Base-by-base conservation (phyloP, 2,797 vertebrate species). In the Enteromius afrohamiltoni region DNA sequence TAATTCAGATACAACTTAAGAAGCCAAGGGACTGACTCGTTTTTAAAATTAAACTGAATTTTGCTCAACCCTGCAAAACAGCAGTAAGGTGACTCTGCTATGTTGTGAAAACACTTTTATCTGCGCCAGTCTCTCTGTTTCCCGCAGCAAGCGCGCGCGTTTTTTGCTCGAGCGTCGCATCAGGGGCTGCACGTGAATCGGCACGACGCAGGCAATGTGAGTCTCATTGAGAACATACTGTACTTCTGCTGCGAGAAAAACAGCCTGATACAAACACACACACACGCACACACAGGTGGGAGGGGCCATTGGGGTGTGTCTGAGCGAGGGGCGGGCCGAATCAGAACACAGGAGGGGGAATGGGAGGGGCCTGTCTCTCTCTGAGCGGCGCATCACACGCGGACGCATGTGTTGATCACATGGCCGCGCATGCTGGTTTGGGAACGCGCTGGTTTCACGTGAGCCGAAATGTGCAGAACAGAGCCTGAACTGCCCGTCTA, bases 361-460 rank as follows among this genome's bases (percentile, higher is more conserved):
- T 16, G 13, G 58, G 58, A 6, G 58, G 23, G 60, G 14, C 60
- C 23, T 23, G 55, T 60, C 13, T 29, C 13, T 6, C 13, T 29
- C 23, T 0, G 11, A 60, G n/a, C 49, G 6, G 26, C 6, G 49
- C 87, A 65, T 89, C 92, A 93, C 93, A 92, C 88, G 88, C 89
- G 47, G 75, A 82, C 23, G 91, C 93, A 91, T 92, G 93, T 93
- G 93, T 93, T 83, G 17, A 68, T 94, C 94, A 95, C 93, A 93
- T 92, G 93, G 91, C 82, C 45, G 49, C 0, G 84, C 92, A 91
- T 67, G 78, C 90, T 85, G 89, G 86, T 87, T 87, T 87, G 86
- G 21, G 90, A 90, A 89, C 83, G 88, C 76, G 84, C 73, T 42
- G 68, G 2, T 55, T 65, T 70, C 88, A 90, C 80, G 83, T 85